Base-by-base conservation (phyloP, 2,888 invertebrate species). In the Phrixothrix hirtus region DNA sequence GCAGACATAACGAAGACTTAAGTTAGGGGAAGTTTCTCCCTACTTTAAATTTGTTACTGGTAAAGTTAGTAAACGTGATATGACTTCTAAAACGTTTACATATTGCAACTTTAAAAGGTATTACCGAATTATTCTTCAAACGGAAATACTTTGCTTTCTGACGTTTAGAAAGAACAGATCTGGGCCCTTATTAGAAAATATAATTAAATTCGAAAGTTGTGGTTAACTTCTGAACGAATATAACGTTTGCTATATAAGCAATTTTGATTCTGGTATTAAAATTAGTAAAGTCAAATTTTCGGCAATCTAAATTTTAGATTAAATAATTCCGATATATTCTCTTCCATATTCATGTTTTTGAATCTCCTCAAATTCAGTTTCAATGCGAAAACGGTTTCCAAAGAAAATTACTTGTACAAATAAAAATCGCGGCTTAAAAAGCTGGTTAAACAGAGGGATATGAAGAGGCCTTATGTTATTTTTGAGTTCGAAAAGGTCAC, bases 331-430 rank as follows among this genome's bases (percentile, higher is more conserved):
- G 26, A 11, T 29, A 29, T 10, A 26, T 14, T 25, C 14, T 38
- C 39, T n/a, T 39, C 12, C 39, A 39, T 39, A 39, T 39, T 30
- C 37, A 37, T 37, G 37, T 26, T 26, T 26, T 13, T 17, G 2
- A 11, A 25, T 10, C 5, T 38, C 10, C 27, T 27, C 15, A 41
- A 41, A 6, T 30, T 17, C 41, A 41, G 30, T 30, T 26, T 12
- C 11, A 13, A 27, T 17, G 14, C 17, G 29, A 29, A 17, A 30
- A 41, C 11, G 15, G n/a, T 16, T 16, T 27, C 27, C 10, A 16
- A 39, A 39, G 39, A 14, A 41, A 30, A 41, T 41, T 41, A 30
- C 41, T 41, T 29, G 30, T 31, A 12, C 21, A 41, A 41, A 41
- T 31, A 38, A 38, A 38, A 38, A 26, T 12, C 38, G 26, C 14